Base-by-base conservation (phyloP, 1,140 invertebrate genomes). In the Calliopsis andreniformis region DNA sequence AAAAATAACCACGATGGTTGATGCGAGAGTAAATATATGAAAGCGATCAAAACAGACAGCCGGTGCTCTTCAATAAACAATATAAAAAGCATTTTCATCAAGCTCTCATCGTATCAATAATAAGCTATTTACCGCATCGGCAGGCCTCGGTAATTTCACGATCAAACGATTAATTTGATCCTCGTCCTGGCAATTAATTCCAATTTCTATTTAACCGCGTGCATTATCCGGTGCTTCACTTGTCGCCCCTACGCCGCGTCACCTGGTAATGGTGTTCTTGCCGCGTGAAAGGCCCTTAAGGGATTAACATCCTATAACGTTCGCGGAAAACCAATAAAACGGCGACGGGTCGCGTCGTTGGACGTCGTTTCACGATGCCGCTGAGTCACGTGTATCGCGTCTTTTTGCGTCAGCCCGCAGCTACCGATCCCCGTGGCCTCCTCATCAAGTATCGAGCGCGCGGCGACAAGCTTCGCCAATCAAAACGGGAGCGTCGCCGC, bases 381-480 rank as follows among this genome's bases (percentile, higher is more conserved):
- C 56, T 23, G 39, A 80, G 42, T 47, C 49, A 39, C 39, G 43
- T 45, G 61, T 62, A 39, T 18, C 18, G 10, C 12, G 4, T 20
- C 66, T 64, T 76, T 69, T 75, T 61, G 35, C 70, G 5, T 0
- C 64, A 47, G 1, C 7, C 42, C 2, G 32, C 8, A 43, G 25
- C n/a, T 18, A 51, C 49, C 43, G 66, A 42, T 64, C 30, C 25
- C 23, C 3, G 35, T 10, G n/a, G 8, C 16, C 18, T 42, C 45
- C 61, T 47, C 45, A 28, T 59, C 67, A 32, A 49, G 35, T 28
- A 67, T 51, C 62, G 78, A 61, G 47, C 45, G 23, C 32, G 55
- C 47, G 28, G 49, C 70, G 66, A 64, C 59, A 63, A 67, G n/a
- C 53, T n/a, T 47, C n/a, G 81, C 70, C 56, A 76, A 83, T 83